Percentiles rank a stretch among this genome's conserved stretches.
Conservation (phyloP, 2,797 vertebrate genomes). For the Apodemus agrarius region DNA sequence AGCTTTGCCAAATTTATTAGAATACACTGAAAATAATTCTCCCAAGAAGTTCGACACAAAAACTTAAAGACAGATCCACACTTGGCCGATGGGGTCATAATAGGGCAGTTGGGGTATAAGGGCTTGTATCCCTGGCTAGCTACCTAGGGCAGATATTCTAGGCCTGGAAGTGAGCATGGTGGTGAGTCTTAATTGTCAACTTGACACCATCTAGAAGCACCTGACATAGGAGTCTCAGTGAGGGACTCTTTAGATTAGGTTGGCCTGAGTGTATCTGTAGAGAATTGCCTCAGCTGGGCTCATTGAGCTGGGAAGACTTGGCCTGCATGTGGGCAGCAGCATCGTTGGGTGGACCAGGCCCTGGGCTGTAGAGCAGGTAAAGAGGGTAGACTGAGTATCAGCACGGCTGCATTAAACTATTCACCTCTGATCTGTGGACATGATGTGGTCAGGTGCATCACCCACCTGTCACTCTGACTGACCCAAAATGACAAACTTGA, state of each 20-base stretch:
- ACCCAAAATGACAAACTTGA: not conserved
- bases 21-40: conserved; percentile 13
- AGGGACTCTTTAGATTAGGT: not conserved
- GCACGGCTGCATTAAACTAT: not conserved
- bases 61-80: not conserved
- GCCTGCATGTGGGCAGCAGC: not conserved
- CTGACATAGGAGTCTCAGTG: not conserved
- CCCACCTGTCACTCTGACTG: not conserved
- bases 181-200: not conserved
- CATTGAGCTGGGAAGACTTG: not conserved
- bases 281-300: not conserved
- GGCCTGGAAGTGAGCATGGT: not conserved
- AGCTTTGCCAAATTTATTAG: not conserved
- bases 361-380: not conserved
- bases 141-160: not conserved
- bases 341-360: accelerated
- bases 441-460: not conserved
- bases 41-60: not conserved
- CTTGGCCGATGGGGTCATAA: not conserved
- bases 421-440: not conserved
- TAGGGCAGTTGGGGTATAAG: no score
- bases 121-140: not conserved
- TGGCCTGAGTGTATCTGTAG: not conserved
- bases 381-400: not conserved
- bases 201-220: not conserved